A percentile compares a stretch with the other conserved stretches of the same genome.
phyloP scores from a whole-genome alignment of 1,140 invertebrate species.

The Araneus ventricosus region DNA sequence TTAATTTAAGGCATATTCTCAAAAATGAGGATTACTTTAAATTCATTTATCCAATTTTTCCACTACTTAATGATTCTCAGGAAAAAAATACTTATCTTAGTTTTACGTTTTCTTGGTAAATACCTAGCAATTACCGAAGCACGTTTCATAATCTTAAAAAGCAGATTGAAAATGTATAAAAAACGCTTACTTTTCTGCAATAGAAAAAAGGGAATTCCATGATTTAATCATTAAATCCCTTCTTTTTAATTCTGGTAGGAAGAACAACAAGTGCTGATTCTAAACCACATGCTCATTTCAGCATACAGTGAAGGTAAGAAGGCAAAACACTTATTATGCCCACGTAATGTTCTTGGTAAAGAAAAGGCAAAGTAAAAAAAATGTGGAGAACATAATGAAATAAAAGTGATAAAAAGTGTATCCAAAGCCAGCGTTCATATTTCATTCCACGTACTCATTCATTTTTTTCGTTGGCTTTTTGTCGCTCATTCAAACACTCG shows the following conservation, averaged over 20 bases:
- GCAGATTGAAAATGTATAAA: neutral
- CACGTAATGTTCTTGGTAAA: neutral
- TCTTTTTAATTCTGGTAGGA: neutral
- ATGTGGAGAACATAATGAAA: neutral
- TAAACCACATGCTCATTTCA: neutral
- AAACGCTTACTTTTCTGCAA: neutral
- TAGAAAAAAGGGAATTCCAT: too few relatives aligned
- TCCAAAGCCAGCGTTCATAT: constrained; percentile 18
- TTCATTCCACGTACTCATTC: constrained; percentile 37
- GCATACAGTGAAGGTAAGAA: neutral
- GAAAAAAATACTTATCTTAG: too few relatives aligned
- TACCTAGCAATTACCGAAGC: neutral
- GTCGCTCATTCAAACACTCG: constrained; percentile 25
- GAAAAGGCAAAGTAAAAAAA: neutral
- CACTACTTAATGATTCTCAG: too few relatives aligned
- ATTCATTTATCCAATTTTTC: too few relatives aligned
- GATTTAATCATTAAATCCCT: neutral
- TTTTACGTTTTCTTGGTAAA: neutral
- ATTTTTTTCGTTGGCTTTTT: constrained; percentile 16
- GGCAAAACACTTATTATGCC: neutral
- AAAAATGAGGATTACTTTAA: too few relatives aligned
- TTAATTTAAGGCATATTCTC: too few relatives aligned
- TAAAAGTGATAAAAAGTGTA: constrained; percentile 36
- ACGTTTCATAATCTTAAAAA: neutral
- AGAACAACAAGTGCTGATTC: constrained; percentile 25